Evolutionary conservation across 2,888 invertebrate genomes (phyloP).

Genomic region (Tiliacea aurago): DNA sequence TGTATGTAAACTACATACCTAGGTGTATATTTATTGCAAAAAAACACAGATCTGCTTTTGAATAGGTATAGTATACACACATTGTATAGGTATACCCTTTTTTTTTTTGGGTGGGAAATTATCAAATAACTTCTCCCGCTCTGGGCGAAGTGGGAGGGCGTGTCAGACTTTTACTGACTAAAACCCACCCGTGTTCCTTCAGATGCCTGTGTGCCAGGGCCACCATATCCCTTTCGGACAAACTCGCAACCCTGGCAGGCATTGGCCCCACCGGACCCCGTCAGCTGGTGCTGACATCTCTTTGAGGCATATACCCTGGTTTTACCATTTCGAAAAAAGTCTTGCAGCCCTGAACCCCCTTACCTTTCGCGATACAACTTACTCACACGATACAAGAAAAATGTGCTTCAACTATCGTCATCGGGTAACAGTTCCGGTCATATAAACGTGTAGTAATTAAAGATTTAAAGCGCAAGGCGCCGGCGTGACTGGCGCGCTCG

Average conservation of each 20-base stretch:
- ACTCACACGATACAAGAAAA: constrained; percentile 3
- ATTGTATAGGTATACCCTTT: neutral
- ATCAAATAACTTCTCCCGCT: no score
- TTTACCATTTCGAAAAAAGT: constrained; percentile 7
- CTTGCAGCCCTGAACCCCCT: neutral
- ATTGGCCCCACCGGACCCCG: no score
- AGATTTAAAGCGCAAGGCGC: constrained; percentile 75
- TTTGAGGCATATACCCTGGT: no score
- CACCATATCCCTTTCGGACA: no score
- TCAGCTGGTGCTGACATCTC: no score
- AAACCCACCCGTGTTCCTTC: no score
- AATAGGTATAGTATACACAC: neutral
- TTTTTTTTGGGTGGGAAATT: no score
- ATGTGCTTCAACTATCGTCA: constrained; percentile 24
- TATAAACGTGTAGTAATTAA: constrained; percentile 75
- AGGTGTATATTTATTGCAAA: neutral
- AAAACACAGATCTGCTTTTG: neutral
- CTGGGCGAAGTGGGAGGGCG: no score
- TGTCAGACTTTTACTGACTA: no score
- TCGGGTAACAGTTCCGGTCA: constrained; percentile 54
- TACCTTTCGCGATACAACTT: constrained; percentile 7
- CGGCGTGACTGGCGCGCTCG: constrained; percentile 60
- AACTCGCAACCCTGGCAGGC: no score
- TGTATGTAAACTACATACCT: neutral
- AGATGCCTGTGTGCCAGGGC: no score